Base-by-base conservation (phyloP, 2,888 invertebrate species). In the Dimorphilus gyrociliatus region DNA sequence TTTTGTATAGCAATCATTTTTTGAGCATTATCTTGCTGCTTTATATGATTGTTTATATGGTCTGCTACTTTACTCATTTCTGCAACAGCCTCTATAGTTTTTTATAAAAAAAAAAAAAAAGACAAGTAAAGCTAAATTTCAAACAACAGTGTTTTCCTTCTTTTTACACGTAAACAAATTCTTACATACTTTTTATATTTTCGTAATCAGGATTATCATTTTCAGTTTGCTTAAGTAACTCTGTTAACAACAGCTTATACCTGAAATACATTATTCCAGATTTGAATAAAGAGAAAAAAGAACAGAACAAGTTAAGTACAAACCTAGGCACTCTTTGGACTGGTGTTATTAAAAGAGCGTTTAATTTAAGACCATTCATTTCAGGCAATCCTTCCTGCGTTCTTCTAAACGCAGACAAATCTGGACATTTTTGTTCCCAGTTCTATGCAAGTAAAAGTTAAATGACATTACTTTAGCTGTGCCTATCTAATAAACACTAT, bases 301-400 rank as follows among this genome's bases (percentile, higher is more conserved):
- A n/a, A n/a, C n/a, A n/a, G n/a, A n/a, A n/a, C n/a, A n/a, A n/a
- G n/a, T n/a, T n/a, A n/a, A n/a, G n/a, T n/a, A n/a, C n/a, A 18
- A 34, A 61, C 60, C 62, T 53, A 1, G 80, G 80, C 29, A 81
- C 70, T 45, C 80, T 65, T 55, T 81, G 80, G 44, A 81, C 76
- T 10, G 80, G 80, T 2, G 74, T 72, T 40, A 80, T 80, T 41
- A 80, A 65, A 23, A 80, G 62, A 0, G 79, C 72, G 34, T 75
- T 72, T 3, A 80, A 57, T 52, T 76, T 78, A 23, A 68, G 69
- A 2, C 57, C 57, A 41, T 71, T 70, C 27, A 79, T 73, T 55
- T 78, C 77, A 5, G 76, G 75, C 7, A 73, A 64, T 3, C 69
- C 68, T 58, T 79, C 78, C 48, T 76, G 75, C 17, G 35, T 40